Evolutionary conservation across 2,888 invertebrate species (phyloP).

Genomic region (Conistra vaccinii): DNA sequence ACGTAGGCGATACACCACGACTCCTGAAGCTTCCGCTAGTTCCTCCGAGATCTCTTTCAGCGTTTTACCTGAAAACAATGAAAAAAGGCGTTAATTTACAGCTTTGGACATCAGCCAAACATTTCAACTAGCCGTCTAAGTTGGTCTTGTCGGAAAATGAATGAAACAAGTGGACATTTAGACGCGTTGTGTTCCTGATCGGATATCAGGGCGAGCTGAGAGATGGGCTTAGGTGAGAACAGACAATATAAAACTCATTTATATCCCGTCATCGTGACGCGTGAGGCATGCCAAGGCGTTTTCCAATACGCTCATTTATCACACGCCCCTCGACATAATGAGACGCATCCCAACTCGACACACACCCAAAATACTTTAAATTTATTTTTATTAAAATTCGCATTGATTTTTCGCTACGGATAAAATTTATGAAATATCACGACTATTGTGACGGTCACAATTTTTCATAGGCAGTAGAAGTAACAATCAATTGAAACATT

Average conservation of each 20-base stretch:
- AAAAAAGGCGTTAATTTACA: slow-evolving; percentile 88
- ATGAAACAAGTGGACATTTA: slow-evolving; percentile 85
- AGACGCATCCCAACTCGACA: slow-evolving; percentile 85
- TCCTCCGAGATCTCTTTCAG: slow-evolving; percentile 83
- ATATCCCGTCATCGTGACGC: slow-evolving; percentile 87
- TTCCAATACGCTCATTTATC: slow-evolving; percentile 89
- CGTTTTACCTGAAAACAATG: slow-evolving; percentile 90
- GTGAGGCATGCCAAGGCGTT: slow-evolving; percentile 87
- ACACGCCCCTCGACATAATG: slow-evolving; percentile 87
- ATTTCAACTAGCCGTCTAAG: slow-evolving; percentile 88
- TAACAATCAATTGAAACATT: slow-evolving; percentile 51
- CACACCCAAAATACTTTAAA: slow-evolving; percentile 83
- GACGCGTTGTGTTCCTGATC: slow-evolving; percentile 81
- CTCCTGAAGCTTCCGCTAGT: slow-evolving; percentile 77
- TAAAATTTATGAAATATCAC: slow-evolving; percentile 67
- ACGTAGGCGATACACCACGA: slow-evolving; percentile 69
- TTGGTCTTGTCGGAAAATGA: slow-evolving; percentile 86
- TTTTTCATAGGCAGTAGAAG: slow-evolving; percentile 53
- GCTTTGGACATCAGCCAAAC: slow-evolving; percentile 86
- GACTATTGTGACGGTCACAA: slow-evolving; percentile 46
- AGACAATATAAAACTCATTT: slow-evolving; percentile 90
- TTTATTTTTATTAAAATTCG: slow-evolving; percentile 81
- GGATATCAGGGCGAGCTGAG: slow-evolving; percentile 81
- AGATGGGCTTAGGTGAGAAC: slow-evolving; percentile 88
- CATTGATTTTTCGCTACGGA: slow-evolving; percentile 73